Conservation (phyloP, 2,113 vertebrate species). For the Cyanoramphus novaezelandiae region DNA sequence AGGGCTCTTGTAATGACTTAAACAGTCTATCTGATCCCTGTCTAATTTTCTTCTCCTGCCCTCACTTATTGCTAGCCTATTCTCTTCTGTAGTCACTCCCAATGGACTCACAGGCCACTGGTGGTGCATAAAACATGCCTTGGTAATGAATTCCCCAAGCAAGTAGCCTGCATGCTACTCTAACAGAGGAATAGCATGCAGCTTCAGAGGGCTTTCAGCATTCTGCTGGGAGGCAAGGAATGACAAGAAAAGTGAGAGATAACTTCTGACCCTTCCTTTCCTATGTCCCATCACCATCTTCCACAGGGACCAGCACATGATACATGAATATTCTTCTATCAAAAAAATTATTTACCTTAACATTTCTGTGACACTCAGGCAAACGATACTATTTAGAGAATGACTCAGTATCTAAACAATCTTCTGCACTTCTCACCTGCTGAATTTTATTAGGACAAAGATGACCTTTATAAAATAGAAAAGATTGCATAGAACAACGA, state of each 20-base stretch:
- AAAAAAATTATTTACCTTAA: not conserved
- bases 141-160: not conserved
- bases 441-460: not conserved
- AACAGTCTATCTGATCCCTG: not conserved
- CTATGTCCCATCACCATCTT: not conserved
- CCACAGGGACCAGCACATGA: not conserved
- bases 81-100: not conserved
- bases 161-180: not conserved
- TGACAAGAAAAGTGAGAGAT: accelerated
- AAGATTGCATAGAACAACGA: not conserved
- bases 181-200: not conserved
- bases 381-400: not conserved
- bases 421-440: not conserved
- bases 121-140: not conserved
- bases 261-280: not conserved
- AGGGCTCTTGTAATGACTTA: not conserved
- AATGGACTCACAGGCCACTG: not conserved
- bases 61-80: not conserved
- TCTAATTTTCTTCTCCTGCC: not conserved
- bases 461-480: not conserved
- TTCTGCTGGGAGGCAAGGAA: not conserved
- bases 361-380: not conserved
- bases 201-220: not conserved
- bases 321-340: not conserved
- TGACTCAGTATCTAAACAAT: not conserved